Evolutionary conservation across 2,888 invertebrate species (phyloP), one percentile per base, ranked within the genome.

Genomic region (Cantharis rufa): DNA sequence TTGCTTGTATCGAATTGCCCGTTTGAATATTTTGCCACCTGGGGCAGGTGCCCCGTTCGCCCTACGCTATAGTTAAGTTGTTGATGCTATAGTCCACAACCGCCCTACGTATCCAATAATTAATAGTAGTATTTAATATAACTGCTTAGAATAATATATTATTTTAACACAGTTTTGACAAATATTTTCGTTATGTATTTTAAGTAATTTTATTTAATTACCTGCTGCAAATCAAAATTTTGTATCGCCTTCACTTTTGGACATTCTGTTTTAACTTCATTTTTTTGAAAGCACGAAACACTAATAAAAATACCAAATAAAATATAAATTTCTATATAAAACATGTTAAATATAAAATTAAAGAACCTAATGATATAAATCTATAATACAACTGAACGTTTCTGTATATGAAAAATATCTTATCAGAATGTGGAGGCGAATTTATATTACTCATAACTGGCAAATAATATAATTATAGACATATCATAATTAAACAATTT

Each of bases 221-320:
- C 95, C 89, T 92, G 91, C 81, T 93, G 90, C 82, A 96, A 89
- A 89, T 95, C 93, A 85, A 96, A 95, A 89, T 95, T 94, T 63
- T 93, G 91, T 71, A 93, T 93, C 15, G 94, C 94, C 86, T 93
- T 93, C 79, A 96, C 96, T 90, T 91, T 91, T 0, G 94, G 94
- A 84, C 94, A 94, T 86, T 93, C 93, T 15, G 89, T 90, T 83
- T 93, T 91, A 86, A 93, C 93, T 83, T 93, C 92, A 62, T 90
- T 88, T 81, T 88, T 85, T 71, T 84, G 72, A 27, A 62, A 64
- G 0, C 69, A 16, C 3, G 27, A 74, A 15, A n/a, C 48, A 28
- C 18, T 11, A 15, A 69, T 13, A 62, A 71, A 10, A 15, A 74
- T 13, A 9, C 24, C 62, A n/a, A 69, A 48, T 18, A 70, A 11